Base-by-base conservation (phyloP, 2,797 vertebrate species). In the Parauchenoglanis ngamensis region DNA sequence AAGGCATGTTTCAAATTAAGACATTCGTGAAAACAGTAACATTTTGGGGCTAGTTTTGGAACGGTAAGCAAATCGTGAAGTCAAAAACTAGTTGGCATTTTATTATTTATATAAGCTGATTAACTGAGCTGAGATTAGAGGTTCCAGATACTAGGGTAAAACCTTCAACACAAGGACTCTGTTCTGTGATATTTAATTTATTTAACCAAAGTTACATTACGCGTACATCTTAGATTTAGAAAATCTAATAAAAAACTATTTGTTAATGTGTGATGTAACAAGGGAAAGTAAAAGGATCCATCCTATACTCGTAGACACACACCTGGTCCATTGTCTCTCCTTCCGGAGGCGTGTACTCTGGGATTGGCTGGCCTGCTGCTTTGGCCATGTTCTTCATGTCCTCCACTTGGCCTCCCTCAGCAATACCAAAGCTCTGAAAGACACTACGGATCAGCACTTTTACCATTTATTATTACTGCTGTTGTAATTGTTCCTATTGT, bases 321-420 rank as follows among this genome's bases (percentile, higher is more conserved):
- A 98, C 98, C 96, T 99, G 94, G 81, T 97, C 96, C 81, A 96
- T 86, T 0, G 97, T 98, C 94, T 99, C 98, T 87, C 97, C 98
- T 85, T 94, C 92, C 0, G 97, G 94, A 25, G 98, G 97, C 0
- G 97, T 98, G 91, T 97, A 99, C n/a, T 90, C 92, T 40, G 94
- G 95, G 89, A 96, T 95, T 0, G 96, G 93, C 87, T 96, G 93
- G 25, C 97, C 97, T 0, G 96, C 96, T 54, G 94, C 96, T 89
- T 94, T 93, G 85, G 97, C 97, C 97, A 98, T 97, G 21, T 95
- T 94, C 89, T 93, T 97, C 59, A 98, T 75, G 4, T 97, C 96
- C 79, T 94, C 89, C 56, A 98, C 88, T 1, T 91, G 94, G 56
- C 89, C 90, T 56, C 97, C 97, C 93, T 98, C 98, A 7, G 96